Base-by-base conservation (phyloP, 1,140 invertebrate species). In the Euglossa dilemma region DNA sequence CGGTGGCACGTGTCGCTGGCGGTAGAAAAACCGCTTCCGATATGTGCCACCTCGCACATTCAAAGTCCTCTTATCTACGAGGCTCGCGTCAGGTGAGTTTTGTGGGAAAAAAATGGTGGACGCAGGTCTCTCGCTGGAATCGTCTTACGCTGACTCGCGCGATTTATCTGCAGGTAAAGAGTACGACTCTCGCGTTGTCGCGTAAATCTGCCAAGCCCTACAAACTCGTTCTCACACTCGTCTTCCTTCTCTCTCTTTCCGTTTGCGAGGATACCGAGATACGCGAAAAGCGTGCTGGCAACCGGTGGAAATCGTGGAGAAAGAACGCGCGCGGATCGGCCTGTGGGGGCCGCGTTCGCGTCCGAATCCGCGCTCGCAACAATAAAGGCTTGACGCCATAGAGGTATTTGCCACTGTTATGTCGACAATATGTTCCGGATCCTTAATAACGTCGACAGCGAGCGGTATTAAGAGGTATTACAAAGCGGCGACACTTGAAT, bases 401-500 rank as follows among this genome's bases (percentile, higher is more conserved):
- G 90, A 86, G 85, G 87, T 80, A 87, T 92, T 67, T 89, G 88
- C 84, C 87, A 79, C 75, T 87, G 87, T 90, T 90, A 87, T 91
- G 86, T 86, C 87, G 91, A 92, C 92, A 93, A 93, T 93, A 92
- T 93, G 92, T 92, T 92, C 91, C 91, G 90, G 89, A 91, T 92
- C 89, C 86, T 92, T 91, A 89, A 92, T 93, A 93, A 93, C 91
- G 92, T 91, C 90, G 89, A 93, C 91, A 92, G 91, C 85, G 91
- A 92, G 87, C 90, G 90, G 92, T 88, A 93, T 93, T 94, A 94
- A 93, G 92, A 92, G 91, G 91, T 81, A 92, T 93, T 92, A 93
- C 93, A 93, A 93, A 91, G 90, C 91, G 84, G 83, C 91, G 92
- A 93, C 93, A 93, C 93, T 94, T 94, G 92, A 94, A 93, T 93